Percentiles rank a stretch among this genome's conserved stretches.
These are phyloP conservation scores for Rhynchonycteris naso DNA, from an alignment of 2,797 vertebrate species.

Conservation along the genomic window DNA sequence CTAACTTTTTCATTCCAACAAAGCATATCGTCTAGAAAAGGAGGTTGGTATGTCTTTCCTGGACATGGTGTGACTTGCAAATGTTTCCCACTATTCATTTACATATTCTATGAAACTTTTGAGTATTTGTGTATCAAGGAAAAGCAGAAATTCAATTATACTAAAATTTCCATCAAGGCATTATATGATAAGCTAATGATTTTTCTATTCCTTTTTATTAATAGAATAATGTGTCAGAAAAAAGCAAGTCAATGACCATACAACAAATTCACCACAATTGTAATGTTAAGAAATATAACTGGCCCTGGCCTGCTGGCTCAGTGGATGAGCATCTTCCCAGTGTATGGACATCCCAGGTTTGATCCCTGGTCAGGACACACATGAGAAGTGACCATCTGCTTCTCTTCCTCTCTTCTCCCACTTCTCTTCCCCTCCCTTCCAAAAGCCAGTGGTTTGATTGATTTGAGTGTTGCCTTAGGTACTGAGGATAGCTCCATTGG, in stretches of 20 bases:
- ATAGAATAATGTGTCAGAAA: conserved; percentile 36
- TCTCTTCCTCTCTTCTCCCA: too few relatives aligned
- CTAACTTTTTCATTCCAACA: not conserved
- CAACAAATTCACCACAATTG: not conserved
- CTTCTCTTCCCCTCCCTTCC: too few relatives aligned
- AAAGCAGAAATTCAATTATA: conserved; percentile 57
- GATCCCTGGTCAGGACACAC: too few relatives aligned
- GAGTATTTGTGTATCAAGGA: conserved; percentile 13
- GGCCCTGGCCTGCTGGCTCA: too few relatives aligned
- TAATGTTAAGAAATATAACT: not conserved
- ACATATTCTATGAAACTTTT: conserved; percentile 3
- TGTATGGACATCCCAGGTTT: too few relatives aligned
- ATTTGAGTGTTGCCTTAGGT: too few relatives aligned
- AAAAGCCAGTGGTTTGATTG: too few relatives aligned
- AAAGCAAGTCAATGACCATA: not conserved
- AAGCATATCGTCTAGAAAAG: not conserved
- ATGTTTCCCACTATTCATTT: conserved; percentile 11
- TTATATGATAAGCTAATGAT: conserved; percentile 51
- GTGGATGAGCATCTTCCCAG: too few relatives aligned
- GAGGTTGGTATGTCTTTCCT: conserved; percentile 11
- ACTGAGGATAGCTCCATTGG: too few relatives aligned
- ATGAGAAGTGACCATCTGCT: too few relatives aligned
- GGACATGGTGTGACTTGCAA: not conserved
- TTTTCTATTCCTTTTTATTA: conserved; percentile 54
- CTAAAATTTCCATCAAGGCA: conserved; percentile 25